Evolutionary conservation across 2,888 invertebrate genomes (phyloP), one percentile per base, ranked within the genome.

Genomic region (Rugalucina vietnamica): DNA sequence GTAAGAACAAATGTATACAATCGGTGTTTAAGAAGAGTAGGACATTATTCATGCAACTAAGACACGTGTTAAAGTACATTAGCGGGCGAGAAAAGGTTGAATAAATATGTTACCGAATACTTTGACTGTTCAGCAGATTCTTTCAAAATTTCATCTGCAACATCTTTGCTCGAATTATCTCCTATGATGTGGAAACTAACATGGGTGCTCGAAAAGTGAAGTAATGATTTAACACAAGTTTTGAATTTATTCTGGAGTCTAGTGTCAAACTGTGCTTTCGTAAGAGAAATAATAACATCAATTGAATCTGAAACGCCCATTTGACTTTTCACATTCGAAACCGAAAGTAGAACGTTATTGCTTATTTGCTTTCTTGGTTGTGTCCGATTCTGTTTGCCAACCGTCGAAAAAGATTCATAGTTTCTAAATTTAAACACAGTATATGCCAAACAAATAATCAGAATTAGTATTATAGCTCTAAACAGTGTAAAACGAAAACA

Each of bases 111-210:
- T 81, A 85, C 86, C 29, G 39, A 69, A 39, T 83, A 84, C 70
- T 80, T 57, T 27, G 60, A n/a, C 8, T 49, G 43, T 10, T 77
- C 76, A 8, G 75, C 81, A 8, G 70, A 78, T 54, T 85, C 87
- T n/a, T 72, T 60, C 2, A 93, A 69, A 21, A 92, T 92, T 14
- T 88, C 74, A 10, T 71, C 80, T 5, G 93, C 94, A 5, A 93
- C 83, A 4, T 76, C 70, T 65, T 91, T 91, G 86, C 95, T 94
- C 27, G 88, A 80, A 1, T 36, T 43, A 81, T 94, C 94, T 29
- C 94, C 94, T 27, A 94, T 90, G 4, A 95, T 90, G 78, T 92
- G 89, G 1, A 95, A 50, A 32, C 76, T 82, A 0, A 92, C 69
- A 8, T 75, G 80, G 32, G 82, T 72, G 10, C 87, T 88, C 8